phyloP scores from a whole-genome alignment of 2,113 vertebrate species.

The Coregonus clupeaformis region DNA sequence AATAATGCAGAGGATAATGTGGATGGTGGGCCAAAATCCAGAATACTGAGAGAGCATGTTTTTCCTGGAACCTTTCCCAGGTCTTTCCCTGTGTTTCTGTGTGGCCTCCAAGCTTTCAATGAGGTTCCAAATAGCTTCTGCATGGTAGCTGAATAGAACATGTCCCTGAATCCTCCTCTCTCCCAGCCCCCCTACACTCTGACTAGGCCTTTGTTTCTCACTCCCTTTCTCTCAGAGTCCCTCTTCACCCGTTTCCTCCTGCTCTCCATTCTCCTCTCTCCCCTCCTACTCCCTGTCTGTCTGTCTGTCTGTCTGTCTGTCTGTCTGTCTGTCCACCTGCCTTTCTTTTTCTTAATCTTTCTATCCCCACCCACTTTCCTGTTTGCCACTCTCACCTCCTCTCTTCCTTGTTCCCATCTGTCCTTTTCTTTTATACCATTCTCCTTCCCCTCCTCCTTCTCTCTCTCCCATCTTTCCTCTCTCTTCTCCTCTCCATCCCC shows the following conservation, averaged over 20 bases:
- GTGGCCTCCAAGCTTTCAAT: neutral
- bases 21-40: neutral
- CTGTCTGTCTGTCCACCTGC: too few relatives aligned
- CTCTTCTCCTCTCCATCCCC: neutral
- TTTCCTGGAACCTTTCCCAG: neutral
- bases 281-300: neutral
- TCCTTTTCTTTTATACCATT: too few relatives aligned
- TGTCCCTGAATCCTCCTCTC: slow-evolving; percentile 1
- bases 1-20: neutral
- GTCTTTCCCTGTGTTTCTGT: neutral
- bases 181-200: neutral
- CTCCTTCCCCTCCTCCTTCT: neutral
- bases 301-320: too few relatives aligned
- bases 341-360: too few relatives aligned
- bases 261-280: neutral
- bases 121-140: neutral
- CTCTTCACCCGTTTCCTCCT: neutral
- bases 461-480: too few relatives aligned
- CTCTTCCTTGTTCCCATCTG: too few relatives aligned
- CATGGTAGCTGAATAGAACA: neutral
- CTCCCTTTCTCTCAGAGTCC: neutral
- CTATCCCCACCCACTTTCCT: too few relatives aligned
- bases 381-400: too few relatives aligned
- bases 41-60: neutral
- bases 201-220: neutral